Evolutionary conservation across 2,888 invertebrate species (phyloP).

Genomic region (Malacosoma neustria): DNA sequence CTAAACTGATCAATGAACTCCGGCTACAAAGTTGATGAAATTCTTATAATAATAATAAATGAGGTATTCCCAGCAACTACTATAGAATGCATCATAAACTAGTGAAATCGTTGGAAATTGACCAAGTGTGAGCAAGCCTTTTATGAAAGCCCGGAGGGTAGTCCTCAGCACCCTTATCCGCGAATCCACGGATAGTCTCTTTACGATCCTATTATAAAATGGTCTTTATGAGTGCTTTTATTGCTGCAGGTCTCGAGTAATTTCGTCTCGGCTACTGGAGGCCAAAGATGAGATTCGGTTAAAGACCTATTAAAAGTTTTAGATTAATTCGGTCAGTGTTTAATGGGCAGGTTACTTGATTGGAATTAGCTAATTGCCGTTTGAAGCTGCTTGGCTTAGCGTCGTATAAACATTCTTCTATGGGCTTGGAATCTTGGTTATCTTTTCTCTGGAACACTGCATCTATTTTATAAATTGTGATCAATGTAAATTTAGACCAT

Average conservation of each 20-base stretch:
- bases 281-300: slow-evolving; percentile 59
- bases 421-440: too few species aligned
- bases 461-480: too few species aligned
- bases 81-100: too few species aligned
- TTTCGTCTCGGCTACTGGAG: slow-evolving; percentile 58
- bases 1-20: too few species aligned
- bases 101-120: too few species aligned
- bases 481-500: too few species aligned
- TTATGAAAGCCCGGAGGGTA: slow-evolving; percentile 14
- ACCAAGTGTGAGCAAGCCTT: background rate
- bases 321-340: slow-evolving; percentile 51
- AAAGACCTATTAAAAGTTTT: slow-evolving; percentile 60
- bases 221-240: slow-evolving; percentile 68
- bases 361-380: background rate
- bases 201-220: slow-evolving; percentile 73
- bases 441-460: too few species aligned
- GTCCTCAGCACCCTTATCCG: slow-evolving; percentile 27
- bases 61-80: too few species aligned
- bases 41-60: too few species aligned
- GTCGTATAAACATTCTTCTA: too few species aligned
- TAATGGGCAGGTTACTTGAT: slow-evolving; percentile 6
- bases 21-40: too few species aligned
- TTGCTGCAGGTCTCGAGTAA: slow-evolving; percentile 71
- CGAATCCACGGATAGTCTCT: slow-evolving; percentile 34
- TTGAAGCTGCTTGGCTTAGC: background rate